Evolutionary conservation across 64 coral and sea anemone species (phyloP).

Genomic region (Hydrozoanthus tunicans): DNA sequence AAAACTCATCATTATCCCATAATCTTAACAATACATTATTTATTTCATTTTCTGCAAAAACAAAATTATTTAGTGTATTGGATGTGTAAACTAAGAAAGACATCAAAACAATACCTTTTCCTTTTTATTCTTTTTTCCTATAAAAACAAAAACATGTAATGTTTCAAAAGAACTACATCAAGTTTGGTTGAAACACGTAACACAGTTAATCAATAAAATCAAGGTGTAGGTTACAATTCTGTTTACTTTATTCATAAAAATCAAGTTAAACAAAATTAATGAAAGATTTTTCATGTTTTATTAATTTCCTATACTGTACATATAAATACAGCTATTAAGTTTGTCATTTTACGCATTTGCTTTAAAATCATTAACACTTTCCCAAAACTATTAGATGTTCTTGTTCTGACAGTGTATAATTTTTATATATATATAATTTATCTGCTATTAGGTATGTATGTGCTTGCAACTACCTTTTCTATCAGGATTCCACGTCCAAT

Average conservation of each 20-base stretch:
- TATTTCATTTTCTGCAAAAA: not conserved
- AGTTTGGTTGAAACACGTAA: not conserved
- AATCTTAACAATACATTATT: not conserved
- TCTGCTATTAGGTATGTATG: no score
- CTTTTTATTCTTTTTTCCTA: conserved; percentile 48
- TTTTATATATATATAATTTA: no score
- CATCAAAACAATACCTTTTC: conserved; percentile 12
- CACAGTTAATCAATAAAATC: not conserved
- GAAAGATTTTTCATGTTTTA: no score
- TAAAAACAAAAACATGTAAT: not conserved
- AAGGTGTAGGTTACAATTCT: not conserved
- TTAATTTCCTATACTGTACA: no score
- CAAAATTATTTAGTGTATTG: not conserved
- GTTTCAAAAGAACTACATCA: not conserved
- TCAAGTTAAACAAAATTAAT: no score
- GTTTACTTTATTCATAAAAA: no score
- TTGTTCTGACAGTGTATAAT: no score
- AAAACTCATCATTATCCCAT: no score
- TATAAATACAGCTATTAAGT: no score
- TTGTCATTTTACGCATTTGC: no score
- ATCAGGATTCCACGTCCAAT: conserved; percentile 59
- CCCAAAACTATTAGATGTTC: no score
- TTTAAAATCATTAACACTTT: no score
- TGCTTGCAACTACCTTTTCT: conserved; percentile 28
- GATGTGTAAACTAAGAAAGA: not conserved